These are phyloP conservation scores for Nyctibius grandis DNA, from an alignment of 2,797 vertebrate species.

Conservation along the genomic window DNA sequence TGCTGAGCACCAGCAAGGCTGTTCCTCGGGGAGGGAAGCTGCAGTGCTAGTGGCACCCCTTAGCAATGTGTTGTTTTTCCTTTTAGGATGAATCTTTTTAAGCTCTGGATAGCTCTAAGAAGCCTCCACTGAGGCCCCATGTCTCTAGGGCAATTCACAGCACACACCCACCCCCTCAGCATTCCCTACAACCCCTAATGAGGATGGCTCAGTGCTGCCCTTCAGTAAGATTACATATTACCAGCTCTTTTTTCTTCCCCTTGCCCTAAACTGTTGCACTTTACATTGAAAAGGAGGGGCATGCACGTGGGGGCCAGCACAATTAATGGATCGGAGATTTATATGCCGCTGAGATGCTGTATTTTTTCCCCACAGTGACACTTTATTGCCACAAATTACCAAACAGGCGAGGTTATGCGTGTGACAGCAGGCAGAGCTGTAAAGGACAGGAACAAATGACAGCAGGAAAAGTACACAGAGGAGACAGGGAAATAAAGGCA, in stretches of 20 bases:
- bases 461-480: conserved; percentile 12
- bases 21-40: neutral
- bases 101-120: neutral
- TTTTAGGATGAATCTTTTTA: neutral
- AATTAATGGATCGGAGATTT: conserved; percentile 59
- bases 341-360: neutral
- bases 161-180: neutral
- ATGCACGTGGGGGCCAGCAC: neutral
- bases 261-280: conserved; percentile 46
- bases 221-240: conserved; percentile 13
- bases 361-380: conserved; percentile 59
- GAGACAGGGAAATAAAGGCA: neutral
- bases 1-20: neutral
- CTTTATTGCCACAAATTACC: conserved; percentile 66
- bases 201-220: neutral
- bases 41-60: neutral
- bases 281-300: neutral
- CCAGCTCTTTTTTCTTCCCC: neutral
- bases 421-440: conserved; percentile 46
- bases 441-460: conserved; percentile 14
- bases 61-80: neutral
- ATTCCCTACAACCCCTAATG: neutral
- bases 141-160: neutral
- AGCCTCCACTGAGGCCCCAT: neutral
- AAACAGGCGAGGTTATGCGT: conserved; percentile 31